Evolutionary conservation across 2,797 vertebrate species (phyloP), one percentile per base, ranked within the genome.

Genomic region (Protonibea diacanthus): DNA sequence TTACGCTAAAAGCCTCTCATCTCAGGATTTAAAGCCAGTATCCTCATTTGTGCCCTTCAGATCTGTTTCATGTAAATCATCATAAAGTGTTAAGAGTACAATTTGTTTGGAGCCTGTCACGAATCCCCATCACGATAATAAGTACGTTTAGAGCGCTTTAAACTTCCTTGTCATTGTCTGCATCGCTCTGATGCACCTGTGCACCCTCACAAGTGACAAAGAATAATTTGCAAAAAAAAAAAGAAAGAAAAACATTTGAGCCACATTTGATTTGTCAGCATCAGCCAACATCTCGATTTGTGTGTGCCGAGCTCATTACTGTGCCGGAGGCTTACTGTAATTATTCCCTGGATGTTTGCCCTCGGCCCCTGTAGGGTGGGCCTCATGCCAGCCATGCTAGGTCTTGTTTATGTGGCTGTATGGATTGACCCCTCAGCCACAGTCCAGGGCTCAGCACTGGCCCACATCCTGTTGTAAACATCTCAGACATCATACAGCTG

Each of bases 381-480:
- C 92, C 83, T 77, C 83, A 83, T 90, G 91, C 91, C 91, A 93
- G 85, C 79, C 75, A 29, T 78, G 82, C 84, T 83, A 74, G 75
- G 71, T 87, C 82, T 86, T 87, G 88, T 93, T 90, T 91, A 81
- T 85, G 81, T 76, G 84, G 80, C 55, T 74, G 80, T 76, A 87
- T 71, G 82, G 78, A 81, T 56, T 87, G 86, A 91, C 90, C 89
- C 86, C 86, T 82, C 65, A 68, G 79, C 79, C 70, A 70, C 74
- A 83, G 83, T 80, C 66, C 75, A 57, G 74, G 80, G 78, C 69
- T 49, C 81, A 61, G 71, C 66, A 12, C 84, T 80, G 87, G 80
- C 73, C 77, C 85, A 89, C 88, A 91, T 92, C 90, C 88, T 89
- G 88, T 77, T 90, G 78, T 92, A 93, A 92, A 93, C 90, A 91